Percentiles rank a stretch among this genome's conserved stretches.
phyloP scores from a whole-genome alignment of 2,888 invertebrate species.

The Strigamia crassipes region DNA sequence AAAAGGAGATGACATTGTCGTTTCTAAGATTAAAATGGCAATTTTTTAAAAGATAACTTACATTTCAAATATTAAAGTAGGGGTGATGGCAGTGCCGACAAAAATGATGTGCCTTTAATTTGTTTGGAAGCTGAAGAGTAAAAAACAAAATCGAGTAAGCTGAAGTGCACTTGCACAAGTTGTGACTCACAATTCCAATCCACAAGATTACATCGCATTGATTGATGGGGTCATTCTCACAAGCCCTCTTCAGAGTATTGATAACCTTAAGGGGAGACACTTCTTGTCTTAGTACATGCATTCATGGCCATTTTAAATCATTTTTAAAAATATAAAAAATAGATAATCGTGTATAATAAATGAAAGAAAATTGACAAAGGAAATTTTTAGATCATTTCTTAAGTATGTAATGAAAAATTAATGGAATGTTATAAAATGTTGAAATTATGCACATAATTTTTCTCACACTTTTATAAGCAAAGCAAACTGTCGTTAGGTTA shows the following conservation, averaged over 20 bases:
- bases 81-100: neutral
- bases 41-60: neutral
- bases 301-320: neutral
- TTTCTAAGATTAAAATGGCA: neutral
- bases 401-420: neutral
- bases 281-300: neutral
- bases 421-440: neutral
- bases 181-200: constrained; percentile 36
- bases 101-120: neutral
- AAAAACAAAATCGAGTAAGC: neutral
- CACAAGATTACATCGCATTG: constrained; percentile 35
- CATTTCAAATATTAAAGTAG: neutral
- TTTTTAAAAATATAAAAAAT: neutral
- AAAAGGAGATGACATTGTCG: neutral
- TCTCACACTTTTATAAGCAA: neutral
- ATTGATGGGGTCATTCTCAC: constrained; percentile 42
- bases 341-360: too few relatives aligned
- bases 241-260: constrained; percentile 37
- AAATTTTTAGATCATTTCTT: neutral
- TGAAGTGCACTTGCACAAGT: constrained; percentile 30
- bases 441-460: neutral
- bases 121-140: neutral
- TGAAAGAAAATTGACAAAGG: neutral
- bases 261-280: constrained; percentile 35
- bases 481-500: neutral